Conservation (phyloP, 2,113 vertebrate species). For the Vulpes vulpes region DNA sequence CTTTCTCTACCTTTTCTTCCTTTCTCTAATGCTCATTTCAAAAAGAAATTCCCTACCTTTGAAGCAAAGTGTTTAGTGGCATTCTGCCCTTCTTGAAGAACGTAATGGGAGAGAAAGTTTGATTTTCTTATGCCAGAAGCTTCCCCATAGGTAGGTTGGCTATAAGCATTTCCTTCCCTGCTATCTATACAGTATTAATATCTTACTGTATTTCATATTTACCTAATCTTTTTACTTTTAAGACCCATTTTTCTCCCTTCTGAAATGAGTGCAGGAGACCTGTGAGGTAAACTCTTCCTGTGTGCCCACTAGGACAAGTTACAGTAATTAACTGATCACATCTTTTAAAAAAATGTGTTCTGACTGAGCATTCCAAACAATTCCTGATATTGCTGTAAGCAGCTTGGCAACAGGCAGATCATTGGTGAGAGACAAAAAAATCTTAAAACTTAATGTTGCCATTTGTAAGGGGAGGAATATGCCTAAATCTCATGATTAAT, state of each 20-base stretch:
- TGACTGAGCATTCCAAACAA: slow-evolving; percentile 26
- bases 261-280: not conserved
- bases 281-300: not conserved
- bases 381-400: slow-evolving; percentile 53
- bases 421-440: not conserved
- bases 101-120: slow-evolving; percentile 17
- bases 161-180: slow-evolving; percentile 29
- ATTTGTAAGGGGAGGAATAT: not conserved
- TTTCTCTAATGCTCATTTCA: slow-evolving; percentile 59
- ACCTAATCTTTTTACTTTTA: slow-evolving; percentile 30
- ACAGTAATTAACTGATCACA: not conserved
- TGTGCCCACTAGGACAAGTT: not conserved
- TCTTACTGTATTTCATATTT: slow-evolving; percentile 61
- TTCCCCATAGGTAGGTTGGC: slow-evolving; percentile 40
- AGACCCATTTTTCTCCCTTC: slow-evolving; percentile 28
- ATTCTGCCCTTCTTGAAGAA: not conserved
- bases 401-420: slow-evolving; percentile 26
- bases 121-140: slow-evolving; percentile 73
- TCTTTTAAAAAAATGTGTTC: slow-evolving; percentile 44
- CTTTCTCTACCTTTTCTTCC: not conserved
- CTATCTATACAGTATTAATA: slow-evolving; percentile 58
- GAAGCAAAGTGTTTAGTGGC: slow-evolving; percentile 58
- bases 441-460: not conserved
- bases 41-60: slow-evolving; percentile 67
- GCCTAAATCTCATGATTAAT: not conserved